Base-by-base conservation (phyloP, 35 echinoderm and acorn worm genomes). In the Chiridota heheva region DNA sequence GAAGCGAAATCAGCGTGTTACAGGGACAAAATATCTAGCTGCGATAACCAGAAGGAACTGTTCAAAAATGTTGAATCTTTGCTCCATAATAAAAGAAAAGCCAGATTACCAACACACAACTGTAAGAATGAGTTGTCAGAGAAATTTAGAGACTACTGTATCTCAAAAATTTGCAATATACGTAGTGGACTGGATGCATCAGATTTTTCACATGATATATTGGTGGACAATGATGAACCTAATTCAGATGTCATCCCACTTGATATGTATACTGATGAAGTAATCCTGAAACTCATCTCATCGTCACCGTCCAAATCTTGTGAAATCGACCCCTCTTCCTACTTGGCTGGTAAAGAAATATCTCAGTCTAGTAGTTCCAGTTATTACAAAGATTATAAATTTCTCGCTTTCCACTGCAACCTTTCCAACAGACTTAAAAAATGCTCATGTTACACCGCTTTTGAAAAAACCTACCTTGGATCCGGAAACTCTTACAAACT, bases 51-150 rank as follows among this genome's bases (percentile, higher is more conserved):
- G n/a, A 70, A 39, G 67, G 67, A 70, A 40, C 42, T 70, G 67
- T 70, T 39, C 5, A 70, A 70, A 70, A 40, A 16, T 70, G 36
- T 70, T 70, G 13, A 70, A 70, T 70, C 36, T 39, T 70, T 42
- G 0, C 37, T 72, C 69, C 69, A 72, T 47, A 72, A 72, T 72
- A 72, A 72, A 72, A 1, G 30, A 37, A 37, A 30, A 15, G n/a
- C n/a, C 26, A 67, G 2, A 67, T 37, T 5, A 67, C 25, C 35
- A 67, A 63, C 63, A 3, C 2, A 37, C 37, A 37, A 35, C 25
- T 32, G 35, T 67, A 28, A 15, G 5, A 5, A 5, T 37, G 63
- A 28, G 27, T 67, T 67, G 63, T 67, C 1, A n/a, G 25, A 67
- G 3, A 67, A 37, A 18, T 67, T 67, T 37, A 67, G 63, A 16